Percentiles rank a stretch among this genome's conserved stretches.
These are phyloP conservation scores for Eurosta solidaginis DNA, from an alignment of 1,140 invertebrate genomes.

Conservation along the genomic window DNA sequence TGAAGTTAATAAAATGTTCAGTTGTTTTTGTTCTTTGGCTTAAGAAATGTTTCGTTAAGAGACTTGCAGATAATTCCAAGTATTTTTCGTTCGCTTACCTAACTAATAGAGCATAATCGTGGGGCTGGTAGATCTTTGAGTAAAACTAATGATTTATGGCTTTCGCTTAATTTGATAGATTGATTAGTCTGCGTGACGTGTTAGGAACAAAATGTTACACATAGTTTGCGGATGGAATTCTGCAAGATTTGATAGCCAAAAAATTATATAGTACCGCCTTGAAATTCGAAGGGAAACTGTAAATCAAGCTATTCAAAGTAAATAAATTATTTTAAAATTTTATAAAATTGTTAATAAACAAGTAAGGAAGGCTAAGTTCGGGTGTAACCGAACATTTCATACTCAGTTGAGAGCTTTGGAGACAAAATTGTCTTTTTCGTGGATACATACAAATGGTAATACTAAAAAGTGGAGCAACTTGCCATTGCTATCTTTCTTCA, in stretches of 20 bases:
- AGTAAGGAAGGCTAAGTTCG: too few relatives aligned
- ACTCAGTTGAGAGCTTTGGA: too few relatives aligned
- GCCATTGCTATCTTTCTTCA: too few relatives aligned
- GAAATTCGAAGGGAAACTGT: too few relatives aligned
- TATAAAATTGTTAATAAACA: too few relatives aligned
- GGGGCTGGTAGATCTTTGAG: not conserved
- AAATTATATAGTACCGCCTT: too few relatives aligned
- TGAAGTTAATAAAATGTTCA: not conserved
- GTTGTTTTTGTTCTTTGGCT: not conserved
- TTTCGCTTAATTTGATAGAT: slow-evolving; percentile 22
- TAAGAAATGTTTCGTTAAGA: not conserved
- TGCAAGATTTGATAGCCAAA: not conserved
- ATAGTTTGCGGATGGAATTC: not conserved
- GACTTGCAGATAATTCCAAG: slow-evolving; percentile 2
- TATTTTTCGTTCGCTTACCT: slow-evolving; percentile 8
- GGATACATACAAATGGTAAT: too few relatives aligned
- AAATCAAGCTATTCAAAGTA: too few relatives aligned
- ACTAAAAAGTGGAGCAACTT: too few relatives aligned
- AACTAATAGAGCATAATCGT: not conserved
- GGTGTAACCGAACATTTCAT: too few relatives aligned
- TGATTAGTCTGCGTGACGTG: not conserved
- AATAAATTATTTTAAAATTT: too few relatives aligned
- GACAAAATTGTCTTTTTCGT: too few relatives aligned
- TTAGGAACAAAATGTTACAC: not conserved
- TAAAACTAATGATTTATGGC: slow-evolving; percentile 1